These are phyloP conservation scores for Grantiella picta DNA, from an alignment of 2,113 vertebrate genomes.

Conservation along the genomic window DNA sequence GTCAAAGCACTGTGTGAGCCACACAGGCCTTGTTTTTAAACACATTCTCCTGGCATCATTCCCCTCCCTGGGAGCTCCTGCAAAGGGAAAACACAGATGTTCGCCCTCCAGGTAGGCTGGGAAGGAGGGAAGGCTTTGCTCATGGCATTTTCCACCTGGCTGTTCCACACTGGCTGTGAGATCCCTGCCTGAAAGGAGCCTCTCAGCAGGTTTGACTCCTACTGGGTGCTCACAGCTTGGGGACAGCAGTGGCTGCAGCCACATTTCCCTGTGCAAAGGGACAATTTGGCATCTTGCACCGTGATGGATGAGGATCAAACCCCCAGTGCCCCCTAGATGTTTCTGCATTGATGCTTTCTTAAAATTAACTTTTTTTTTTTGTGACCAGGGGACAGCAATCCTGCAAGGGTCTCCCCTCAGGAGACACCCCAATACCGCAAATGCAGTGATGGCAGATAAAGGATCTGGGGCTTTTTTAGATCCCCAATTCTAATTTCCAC, in stretches of 20 bases:
- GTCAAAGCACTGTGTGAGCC: neutral
- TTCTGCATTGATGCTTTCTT: neutral
- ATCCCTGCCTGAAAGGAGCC: neutral
- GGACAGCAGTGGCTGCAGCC: neutral
- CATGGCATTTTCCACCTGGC: neutral
- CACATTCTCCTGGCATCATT: neutral
- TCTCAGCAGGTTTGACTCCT: neutral
- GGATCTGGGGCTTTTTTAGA: neutral
- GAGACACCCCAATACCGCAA: neutral
- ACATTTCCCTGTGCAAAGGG: neutral
- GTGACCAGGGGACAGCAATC: neutral
- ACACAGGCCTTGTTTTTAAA: neutral
- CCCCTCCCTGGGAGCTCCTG: neutral
- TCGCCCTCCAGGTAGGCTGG: neutral
- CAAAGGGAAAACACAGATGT: neutral
- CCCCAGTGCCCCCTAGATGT: neutral
- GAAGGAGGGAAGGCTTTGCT: neutral
- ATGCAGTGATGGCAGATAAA: neutral
- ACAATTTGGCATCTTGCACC: rapidly evolving
- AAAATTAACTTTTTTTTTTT: neutral
- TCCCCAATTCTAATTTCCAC: neutral
- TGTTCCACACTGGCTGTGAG: neutral
- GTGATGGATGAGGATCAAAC: neutral
- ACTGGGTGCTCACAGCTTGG: neutral
- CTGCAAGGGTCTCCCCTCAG: neutral